Base-by-base conservation (phyloP, 1,140 invertebrate species). In the Charaxes varanes region DNA sequence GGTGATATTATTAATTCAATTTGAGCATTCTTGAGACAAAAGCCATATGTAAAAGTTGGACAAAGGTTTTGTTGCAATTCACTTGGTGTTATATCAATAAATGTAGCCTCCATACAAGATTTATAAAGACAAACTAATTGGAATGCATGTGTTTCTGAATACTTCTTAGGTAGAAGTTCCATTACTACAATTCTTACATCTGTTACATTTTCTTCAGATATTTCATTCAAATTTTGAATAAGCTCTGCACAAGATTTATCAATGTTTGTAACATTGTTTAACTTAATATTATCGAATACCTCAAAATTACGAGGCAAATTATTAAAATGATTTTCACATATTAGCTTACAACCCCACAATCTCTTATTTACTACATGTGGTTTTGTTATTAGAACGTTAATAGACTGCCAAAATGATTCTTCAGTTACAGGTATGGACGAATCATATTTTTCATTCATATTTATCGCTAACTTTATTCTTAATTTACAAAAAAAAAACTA, bases 281-380 rank as follows among this genome's bases (percentile, higher is more conserved):
- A 21, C 12, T 33, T 19, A 2, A 19, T 12, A 19, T 13, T 6
- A 6, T 33, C 19, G 6, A 21, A 11, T 21, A 21, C 21, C 3
- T 23, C 21, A 15, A 35, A 15, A 7, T 31, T 22, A 3, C 6
- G n/a, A 6, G 33, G 12, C 18, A 13, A 12, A 18, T 43, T 35
- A 56, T 14, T 34, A 8, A 37, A 14, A 2, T 34, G 27, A 47
- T 41, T 21, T 22, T 31, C 43, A 6, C 22, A 28, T 40, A 65
- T 49, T 14, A 62, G 31, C 46, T 65, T 77, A 32, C 46, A 56
- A 7, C 74, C 74, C 78, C 78, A 82, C 46, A 79, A 48, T 23
- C 71, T 63, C 48, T 76, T 79, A 35, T 79, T 82, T 10, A 79
- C 51, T 35, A 82, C 64, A 53, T 82, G 71, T 21, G 73, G 70